These are phyloP conservation scores for Epirrhoe tristata DNA, from an alignment of 2,888 invertebrate genomes.

Conservation along the genomic window DNA sequence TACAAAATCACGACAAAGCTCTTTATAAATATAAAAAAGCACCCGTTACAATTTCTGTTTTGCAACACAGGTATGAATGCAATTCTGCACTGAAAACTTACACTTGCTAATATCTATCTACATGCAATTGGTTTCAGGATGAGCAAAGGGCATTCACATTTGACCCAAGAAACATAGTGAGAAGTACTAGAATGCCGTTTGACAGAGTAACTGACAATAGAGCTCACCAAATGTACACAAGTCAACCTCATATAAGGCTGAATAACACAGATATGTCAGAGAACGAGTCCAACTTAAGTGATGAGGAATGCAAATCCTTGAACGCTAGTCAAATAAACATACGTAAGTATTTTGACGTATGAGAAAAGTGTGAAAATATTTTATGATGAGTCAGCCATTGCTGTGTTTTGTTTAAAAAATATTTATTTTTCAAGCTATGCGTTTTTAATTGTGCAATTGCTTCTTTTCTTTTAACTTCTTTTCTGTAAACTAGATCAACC, in stretches of 20 bases:
- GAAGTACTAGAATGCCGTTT: conserved; percentile 55
- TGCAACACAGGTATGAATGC: neutral
- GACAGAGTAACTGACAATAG: conserved; percentile 53
- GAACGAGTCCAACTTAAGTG: conserved; percentile 74
- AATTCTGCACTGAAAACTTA: neutral
- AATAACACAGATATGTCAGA: conserved; percentile 70
- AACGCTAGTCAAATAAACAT: conserved; percentile 73
- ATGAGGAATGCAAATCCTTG: conserved; percentile 74
- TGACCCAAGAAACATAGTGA: conserved; percentile 66
- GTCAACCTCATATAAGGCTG: conserved; percentile 65
- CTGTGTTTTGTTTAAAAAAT: too few relatives aligned
- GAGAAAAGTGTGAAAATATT: too few relatives aligned
- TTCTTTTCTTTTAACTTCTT: too few relatives aligned
- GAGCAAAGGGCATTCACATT: conserved; percentile 68
- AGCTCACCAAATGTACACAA: conserved; percentile 59
- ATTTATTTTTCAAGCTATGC: too few relatives aligned
- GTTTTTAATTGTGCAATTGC: too few relatives aligned
- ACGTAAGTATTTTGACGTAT: conserved; percentile 54
- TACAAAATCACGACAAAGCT: neutral
- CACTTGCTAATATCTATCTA: conserved; percentile 15
- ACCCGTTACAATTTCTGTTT: neutral
- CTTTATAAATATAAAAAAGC: neutral
- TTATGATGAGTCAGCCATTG: too few relatives aligned
- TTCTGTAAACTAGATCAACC: too few relatives aligned
- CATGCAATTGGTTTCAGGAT: conserved; percentile 53